phyloP scores from a whole-genome alignment of 2,797 vertebrate genomes.

The Paguma larvata region DNA sequence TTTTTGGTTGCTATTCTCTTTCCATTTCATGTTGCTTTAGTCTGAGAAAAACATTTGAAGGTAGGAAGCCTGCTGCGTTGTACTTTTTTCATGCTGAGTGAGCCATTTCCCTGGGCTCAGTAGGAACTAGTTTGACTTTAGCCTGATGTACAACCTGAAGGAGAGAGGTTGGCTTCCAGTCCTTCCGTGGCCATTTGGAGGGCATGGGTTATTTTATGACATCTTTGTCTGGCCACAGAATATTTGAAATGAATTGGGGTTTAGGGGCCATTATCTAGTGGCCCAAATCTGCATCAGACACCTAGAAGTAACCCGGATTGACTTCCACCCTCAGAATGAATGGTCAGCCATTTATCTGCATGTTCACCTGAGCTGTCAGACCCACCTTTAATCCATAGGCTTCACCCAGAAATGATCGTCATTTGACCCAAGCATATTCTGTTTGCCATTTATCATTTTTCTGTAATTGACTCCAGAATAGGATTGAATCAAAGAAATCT shows the following conservation, averaged over 20 bases:
- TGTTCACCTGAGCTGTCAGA: background rate
- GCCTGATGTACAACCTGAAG: conserved; percentile 15
- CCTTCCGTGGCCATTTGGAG: background rate
- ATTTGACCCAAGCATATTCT: background rate
- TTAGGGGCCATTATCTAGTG: background rate
- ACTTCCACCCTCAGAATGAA: background rate
- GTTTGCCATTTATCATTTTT: background rate
- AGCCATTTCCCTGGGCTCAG: conserved; percentile 59
- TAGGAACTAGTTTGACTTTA: conserved; percentile 62
- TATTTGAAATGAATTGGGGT: background rate
- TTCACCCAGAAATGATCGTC: background rate
- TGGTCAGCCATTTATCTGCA: background rate
- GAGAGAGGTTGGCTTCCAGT: conserved; percentile 12
- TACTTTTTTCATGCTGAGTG: conserved; percentile 62
- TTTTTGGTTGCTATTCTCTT: conserved; percentile 71
- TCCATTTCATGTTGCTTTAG: conserved; percentile 73
- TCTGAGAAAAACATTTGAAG: conserved; percentile 70
- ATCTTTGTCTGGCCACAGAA: background rate
- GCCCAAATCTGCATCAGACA: background rate
- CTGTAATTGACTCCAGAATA: background rate
- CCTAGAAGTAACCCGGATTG: background rate
- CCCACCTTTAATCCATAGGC: background rate
- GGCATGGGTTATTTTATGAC: background rate
- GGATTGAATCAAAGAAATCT: background rate
- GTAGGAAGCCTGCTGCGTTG: conserved; percentile 64